Evolutionary conservation across 2,113 vertebrate species (phyloP).

Genomic region (Larimichthys crocea): DNA sequence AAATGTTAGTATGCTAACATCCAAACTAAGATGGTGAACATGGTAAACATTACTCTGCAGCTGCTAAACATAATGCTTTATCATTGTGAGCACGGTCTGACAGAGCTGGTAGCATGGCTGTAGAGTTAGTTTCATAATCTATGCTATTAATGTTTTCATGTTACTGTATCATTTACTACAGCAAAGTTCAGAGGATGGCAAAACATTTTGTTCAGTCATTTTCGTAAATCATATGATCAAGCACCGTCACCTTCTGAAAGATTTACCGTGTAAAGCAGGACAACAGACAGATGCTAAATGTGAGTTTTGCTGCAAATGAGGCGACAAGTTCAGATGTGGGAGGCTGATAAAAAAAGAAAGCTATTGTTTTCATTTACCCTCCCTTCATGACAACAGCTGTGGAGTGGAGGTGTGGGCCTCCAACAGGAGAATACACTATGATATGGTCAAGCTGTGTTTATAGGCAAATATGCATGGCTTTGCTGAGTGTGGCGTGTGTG

Average conservation of each 20-base stretch:
- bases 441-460: constrained; percentile 33
- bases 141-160: not conserved
- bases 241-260: constrained; percentile 1
- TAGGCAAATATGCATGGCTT: constrained; percentile 24
- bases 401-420: constrained; percentile 60
- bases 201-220: not conserved
- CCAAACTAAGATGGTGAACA: too few species aligned
- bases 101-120: too few species aligned
- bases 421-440: constrained; percentile 34
- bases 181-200: not conserved
- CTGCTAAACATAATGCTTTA: too few species aligned
- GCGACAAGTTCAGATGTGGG: constrained; percentile 51
- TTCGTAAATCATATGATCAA: not conserved
- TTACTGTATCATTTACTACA: not conserved
- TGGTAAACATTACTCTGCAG: too few species aligned
- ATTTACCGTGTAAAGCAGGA: constrained; percentile 1
- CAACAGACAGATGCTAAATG: constrained; percentile 45
- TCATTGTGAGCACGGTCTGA: too few species aligned
- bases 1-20: too few species aligned
- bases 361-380: constrained; percentile 64
- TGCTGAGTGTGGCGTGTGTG: constrained; percentile 26
- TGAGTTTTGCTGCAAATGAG: constrained; percentile 20
- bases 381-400: constrained; percentile 62
- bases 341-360: constrained; percentile 49
- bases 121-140: not conserved